phyloP scores from a whole-genome alignment of 2,797 vertebrate species.

The Acipenser oxyrinchus region DNA sequence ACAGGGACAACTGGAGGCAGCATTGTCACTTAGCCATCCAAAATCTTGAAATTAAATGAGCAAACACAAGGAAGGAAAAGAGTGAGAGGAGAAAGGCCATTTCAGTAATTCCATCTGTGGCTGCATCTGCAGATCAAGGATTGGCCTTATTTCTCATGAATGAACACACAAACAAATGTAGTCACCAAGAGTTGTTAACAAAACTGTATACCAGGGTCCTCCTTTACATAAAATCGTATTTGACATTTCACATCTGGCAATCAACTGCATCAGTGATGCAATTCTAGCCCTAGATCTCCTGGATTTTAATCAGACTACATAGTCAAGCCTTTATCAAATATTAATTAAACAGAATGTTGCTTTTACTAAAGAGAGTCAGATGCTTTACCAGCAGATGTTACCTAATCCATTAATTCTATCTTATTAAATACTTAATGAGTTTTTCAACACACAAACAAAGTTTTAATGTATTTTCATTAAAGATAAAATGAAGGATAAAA shows the following conservation, averaged over 20 bases:
- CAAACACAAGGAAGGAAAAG: too few species aligned
- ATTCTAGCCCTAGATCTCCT: slow-evolving; percentile 21
- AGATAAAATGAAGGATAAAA: background rate
- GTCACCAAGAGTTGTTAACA: too few species aligned
- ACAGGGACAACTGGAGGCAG: too few species aligned
- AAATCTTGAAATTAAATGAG: too few species aligned
- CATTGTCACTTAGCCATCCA: too few species aligned
- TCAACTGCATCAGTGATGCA: slow-evolving; percentile 12
- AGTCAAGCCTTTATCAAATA: slow-evolving; percentile 34
- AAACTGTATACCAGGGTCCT: background rate
- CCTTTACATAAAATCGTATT: slow-evolving; percentile 6
- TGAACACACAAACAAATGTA: too few species aligned
- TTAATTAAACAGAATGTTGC: slow-evolving; percentile 39
- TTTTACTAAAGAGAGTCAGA: slow-evolving; percentile 31
- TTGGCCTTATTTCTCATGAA: too few species aligned
- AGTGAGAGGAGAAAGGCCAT: too few species aligned
- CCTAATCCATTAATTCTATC: slow-evolving; percentile 24
- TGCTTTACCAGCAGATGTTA: slow-evolving; percentile 29
- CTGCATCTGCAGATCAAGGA: too few species aligned
- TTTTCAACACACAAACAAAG: slow-evolving; percentile 10
- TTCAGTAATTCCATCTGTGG: too few species aligned
- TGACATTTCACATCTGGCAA: slow-evolving; percentile 16
- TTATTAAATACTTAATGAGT: slow-evolving; percentile 32
- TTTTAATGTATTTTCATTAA: background rate
- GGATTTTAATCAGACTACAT: slow-evolving; percentile 16